Evolutionary conservation across 2,113 vertebrate genomes (phyloP).

Genomic region (Cyphomyrus plagiostoma): DNA sequence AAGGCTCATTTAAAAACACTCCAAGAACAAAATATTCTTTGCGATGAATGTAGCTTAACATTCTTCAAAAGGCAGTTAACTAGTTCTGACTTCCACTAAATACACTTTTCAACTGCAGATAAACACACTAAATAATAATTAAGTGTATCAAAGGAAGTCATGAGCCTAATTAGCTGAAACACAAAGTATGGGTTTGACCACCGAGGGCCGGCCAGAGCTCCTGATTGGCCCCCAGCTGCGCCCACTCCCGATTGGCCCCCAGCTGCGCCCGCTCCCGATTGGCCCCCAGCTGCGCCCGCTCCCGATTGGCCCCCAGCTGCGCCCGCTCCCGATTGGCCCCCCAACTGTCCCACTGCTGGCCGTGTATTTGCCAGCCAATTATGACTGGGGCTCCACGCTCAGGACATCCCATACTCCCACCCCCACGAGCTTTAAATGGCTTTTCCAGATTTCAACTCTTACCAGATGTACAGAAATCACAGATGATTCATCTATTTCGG

Average conservation of each 20-base stretch:
- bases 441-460: slow-evolving; percentile 70
- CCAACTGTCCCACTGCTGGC: slow-evolving; percentile 24
- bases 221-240: slow-evolving; percentile 14
- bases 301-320: slow-evolving; percentile 11
- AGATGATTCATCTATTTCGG: slow-evolving; percentile 70
- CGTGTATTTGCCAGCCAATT: slow-evolving; percentile 7
- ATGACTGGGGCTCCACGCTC: not conserved
- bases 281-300: slow-evolving; percentile 1
- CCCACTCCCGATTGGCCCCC: not conserved
- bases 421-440: slow-evolving; percentile 57
- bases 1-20: not conserved
- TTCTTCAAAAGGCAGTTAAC: not conserved
- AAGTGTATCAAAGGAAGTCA: not conserved
- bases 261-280: slow-evolving; percentile 5
- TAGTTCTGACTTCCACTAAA: not conserved
- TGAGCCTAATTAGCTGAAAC: not conserved
- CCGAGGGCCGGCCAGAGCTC: not conserved
- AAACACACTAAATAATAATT: slow-evolving; percentile 12
- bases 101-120: not conserved
- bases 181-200: not conserved
- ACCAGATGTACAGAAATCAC: slow-evolving; percentile 76
- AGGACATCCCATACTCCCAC: slow-evolving; percentile 44
- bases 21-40: not conserved
- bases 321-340: slow-evolving; percentile 10
- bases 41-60: not conserved